Base-by-base conservation (phyloP, 2,797 vertebrate species). In the Odontamblyopus rebecca region DNA sequence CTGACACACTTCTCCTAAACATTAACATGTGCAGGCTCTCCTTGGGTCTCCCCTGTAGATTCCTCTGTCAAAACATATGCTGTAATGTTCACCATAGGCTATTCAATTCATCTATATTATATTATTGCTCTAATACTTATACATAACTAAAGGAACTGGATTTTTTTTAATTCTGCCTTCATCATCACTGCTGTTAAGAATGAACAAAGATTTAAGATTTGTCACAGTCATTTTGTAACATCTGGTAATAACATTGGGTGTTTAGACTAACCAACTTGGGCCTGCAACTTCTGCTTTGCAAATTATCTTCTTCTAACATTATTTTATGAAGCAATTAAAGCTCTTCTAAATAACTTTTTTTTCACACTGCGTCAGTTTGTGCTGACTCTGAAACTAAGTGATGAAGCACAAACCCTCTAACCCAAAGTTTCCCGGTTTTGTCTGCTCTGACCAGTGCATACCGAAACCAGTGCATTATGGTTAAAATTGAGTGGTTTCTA, bases 1-100 rank as follows among this genome's bases (percentile, higher is more conserved):
- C 71, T 82, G 86, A 85, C 78, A 84, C 75, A 81, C 82, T 82
- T 85, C 56, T 85, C 68, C 75, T 89, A 87, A 87, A 80, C 80
- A 83, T 71, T 83, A 77, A 83, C 87, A 86, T 86, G 79, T 88
- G 84, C 51, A 68, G 67, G 35, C 53, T 73, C 68, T 74, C 64
- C 66, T 69, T 32, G 19, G 50, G 30, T 67, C 54, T 74, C 65
- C 53, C 48, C 51, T 67, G 15, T 61, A 2, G 23, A 54, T 82
- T 19, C 16, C 35, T 65, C 71, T 82, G 70, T 81, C 71, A 78
- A 75, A 85, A 79, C 75, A 82, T 9, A 23, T 70, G 72, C 68
- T 30, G 35, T 4, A 70, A 63, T 44, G 65, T 61, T 35, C 69
- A 57, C n/a, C 54, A 23, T 67, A 23, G 48, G 30, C 26, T 26